Evolutionary conservation across 2,888 invertebrate species (phyloP).

Genomic region (Epistrophe grossulariae): DNA sequence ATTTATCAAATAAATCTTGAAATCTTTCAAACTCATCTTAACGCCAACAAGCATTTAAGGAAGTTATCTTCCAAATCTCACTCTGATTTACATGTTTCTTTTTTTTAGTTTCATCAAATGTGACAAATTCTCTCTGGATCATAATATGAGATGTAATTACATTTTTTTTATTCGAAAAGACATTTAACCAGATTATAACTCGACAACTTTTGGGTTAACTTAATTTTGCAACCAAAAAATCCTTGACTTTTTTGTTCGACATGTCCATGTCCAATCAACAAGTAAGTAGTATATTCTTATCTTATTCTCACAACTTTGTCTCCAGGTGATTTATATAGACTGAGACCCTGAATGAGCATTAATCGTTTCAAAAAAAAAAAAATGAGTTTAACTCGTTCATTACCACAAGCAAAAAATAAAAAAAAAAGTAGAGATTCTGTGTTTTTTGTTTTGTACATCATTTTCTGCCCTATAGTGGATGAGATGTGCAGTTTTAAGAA

Average conservation of each 20-base stretch:
- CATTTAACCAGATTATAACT: background rate
- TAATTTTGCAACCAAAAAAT: conserved; percentile 27
- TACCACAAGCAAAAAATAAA: background rate
- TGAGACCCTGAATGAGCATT: conserved; percentile 63
- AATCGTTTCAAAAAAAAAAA: conserved; percentile 49
- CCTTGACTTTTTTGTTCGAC: conserved; percentile 64
- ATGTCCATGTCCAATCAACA: conserved; percentile 61
- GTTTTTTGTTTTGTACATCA: background rate
- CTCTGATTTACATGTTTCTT: background rate
- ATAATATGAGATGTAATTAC: background rate
- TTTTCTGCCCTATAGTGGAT: background rate
- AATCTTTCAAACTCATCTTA: background rate
- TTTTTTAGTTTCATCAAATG: background rate
- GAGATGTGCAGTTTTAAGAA: background rate
- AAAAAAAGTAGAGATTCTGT: background rate
- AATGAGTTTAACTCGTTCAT: conserved; percentile 31
- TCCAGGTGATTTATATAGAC: conserved; percentile 65
- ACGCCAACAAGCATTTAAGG: conserved; percentile 4
- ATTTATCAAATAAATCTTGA: too few species aligned
- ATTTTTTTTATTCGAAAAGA: background rate
- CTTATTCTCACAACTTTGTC: conserved; percentile 65
- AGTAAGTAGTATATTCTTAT: conserved; percentile 42
- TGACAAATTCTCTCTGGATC: background rate
- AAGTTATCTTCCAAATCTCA: background rate
- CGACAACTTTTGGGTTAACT: conserved; percentile 10